Conservation (phyloP, 2,113 vertebrate genomes). For the Campylomormyrus numenius region DNA sequence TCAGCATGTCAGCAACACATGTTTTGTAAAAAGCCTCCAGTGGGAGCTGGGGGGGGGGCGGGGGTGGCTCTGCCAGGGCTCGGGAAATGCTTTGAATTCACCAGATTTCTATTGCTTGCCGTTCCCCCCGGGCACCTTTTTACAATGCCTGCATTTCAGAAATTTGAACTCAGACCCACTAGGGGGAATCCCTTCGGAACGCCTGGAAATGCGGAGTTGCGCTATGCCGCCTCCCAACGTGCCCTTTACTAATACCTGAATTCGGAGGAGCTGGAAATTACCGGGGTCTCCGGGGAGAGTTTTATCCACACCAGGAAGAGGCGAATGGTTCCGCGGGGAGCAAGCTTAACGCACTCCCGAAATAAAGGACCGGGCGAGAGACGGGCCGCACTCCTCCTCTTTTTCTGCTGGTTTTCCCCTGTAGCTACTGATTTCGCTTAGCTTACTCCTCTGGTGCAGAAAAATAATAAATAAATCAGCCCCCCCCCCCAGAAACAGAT, state of each 20-base stretch:
- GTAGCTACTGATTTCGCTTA: slow-evolving; percentile 87
- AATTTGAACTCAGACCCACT: slow-evolving; percentile 99
- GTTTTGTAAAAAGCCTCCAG: slow-evolving; percentile 99
- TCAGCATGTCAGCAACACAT: slow-evolving; percentile 99
- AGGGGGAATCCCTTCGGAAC: slow-evolving; percentile 80
- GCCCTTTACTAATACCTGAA: slow-evolving; percentile 99
- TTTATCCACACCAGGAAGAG: slow-evolving; percentile 99
- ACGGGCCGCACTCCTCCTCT: slow-evolving; percentile 56
- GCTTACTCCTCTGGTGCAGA: slow-evolving; percentile 81
- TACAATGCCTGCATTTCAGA: slow-evolving; percentile 99
- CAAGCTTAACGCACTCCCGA: slow-evolving; percentile 99
- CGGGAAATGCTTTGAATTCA: slow-evolving; percentile 93
- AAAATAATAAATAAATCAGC: slow-evolving; percentile 66
- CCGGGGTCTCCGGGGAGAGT: slow-evolving; percentile 90
- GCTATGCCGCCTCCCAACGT: slow-evolving; percentile 98
- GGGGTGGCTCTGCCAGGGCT: slow-evolving; percentile 75
- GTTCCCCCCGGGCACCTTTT: slow-evolving; percentile 82
- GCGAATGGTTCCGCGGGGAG: slow-evolving; percentile 97
- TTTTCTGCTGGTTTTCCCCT: slow-evolving; percentile 53
- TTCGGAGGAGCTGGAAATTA: slow-evolving; percentile 99
- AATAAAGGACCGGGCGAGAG: slow-evolving; percentile 99
- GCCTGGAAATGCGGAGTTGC: slow-evolving; percentile 99
- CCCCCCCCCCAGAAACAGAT: slow-evolving; percentile 43
- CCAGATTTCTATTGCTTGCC: slow-evolving; percentile 98
- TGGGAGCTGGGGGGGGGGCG: slow-evolving; percentile 67